Base-by-base conservation (phyloP, 2,888 invertebrate species). In the Augochlorella aurata region DNA sequence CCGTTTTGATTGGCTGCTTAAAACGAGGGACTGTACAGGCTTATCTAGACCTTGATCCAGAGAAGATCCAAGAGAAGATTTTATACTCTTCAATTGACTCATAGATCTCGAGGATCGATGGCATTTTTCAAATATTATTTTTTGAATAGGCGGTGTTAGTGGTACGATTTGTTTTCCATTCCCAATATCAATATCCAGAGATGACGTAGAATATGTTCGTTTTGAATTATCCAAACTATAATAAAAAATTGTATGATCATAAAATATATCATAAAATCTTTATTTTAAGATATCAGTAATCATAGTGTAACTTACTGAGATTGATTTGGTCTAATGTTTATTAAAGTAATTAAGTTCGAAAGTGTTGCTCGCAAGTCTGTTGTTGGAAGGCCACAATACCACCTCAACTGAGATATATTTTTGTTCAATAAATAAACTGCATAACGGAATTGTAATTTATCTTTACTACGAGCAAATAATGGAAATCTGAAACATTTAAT, bases 341-440 rank as follows among this genome's bases (percentile, higher is more conserved):
- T 93, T 71, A 97, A 92, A 45, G 95, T 94, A 85, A 95, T 95
- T 12, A 98, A 94, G 92, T 98, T 98, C 44, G 96, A 95, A 77
- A 98, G 94, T 0, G 97, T 98, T 5, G 96, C 96, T 81, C 97
- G 94, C 82, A 98, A 95, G 92, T 98, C 97, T 5, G 95, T 94
- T 0, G 97, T 96, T 0, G 96, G 95, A 63, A 97, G 94, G 1
- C 96, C 96, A 85, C 96, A 96, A 66, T 96, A 96, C 95, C 97
- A 97, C 70, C 97, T 94, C 81, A 99, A 94, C 94, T 99, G 99
- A 0, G 98, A 98, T 83, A 99, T 97, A 92, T 99, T 98, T 94
- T 98, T 98, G 94, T 99, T 99, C 49, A 99, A 94, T 18, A 99
- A 94, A 92, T 97, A 99, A 84, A 99, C 97, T 7, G 97, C 99